Evolutionary conservation across 2,888 invertebrate genomes (phyloP).

Genomic region (Megaustenia siamemsis): DNA sequence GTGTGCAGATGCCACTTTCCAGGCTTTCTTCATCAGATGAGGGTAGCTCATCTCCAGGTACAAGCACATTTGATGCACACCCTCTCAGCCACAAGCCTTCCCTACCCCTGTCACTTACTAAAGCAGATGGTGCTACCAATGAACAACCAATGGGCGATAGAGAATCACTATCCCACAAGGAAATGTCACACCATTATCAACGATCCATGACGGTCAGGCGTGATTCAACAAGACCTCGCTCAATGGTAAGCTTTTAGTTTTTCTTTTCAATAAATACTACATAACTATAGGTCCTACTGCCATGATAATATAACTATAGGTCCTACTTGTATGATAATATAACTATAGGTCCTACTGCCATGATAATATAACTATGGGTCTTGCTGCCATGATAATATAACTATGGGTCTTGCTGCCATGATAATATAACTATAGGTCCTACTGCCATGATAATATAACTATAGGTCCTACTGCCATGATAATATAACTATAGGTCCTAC

Average conservation of each 20-base stretch:
- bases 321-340: too few relatives aligned
- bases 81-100: slow-evolving; percentile 62
- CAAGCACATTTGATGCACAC: slow-evolving; percentile 49
- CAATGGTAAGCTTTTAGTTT: slow-evolving; percentile 49
- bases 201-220: slow-evolving; percentile 24
- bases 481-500: too few relatives aligned
- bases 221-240: slow-evolving; percentile 69
- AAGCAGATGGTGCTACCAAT: too few relatives aligned
- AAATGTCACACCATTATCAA: slow-evolving; percentile 53
- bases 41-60: slow-evolving; percentile 37
- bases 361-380: too few relatives aligned
- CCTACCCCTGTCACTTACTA: neutral
- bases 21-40: slow-evolving; percentile 62
- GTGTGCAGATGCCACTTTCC: slow-evolving; percentile 66
- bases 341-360: too few relatives aligned
- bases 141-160: neutral
- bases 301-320: too few relatives aligned
- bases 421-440: too few relatives aligned
- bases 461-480: too few relatives aligned
- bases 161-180: neutral
- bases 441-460: too few relatives aligned
- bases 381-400: too few relatives aligned
- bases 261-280: neutral
- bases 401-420: too few relatives aligned
- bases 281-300: neutral